Conservation (phyloP, 2,888 invertebrate species). For the Rambutsinella grinnellia region DNA sequence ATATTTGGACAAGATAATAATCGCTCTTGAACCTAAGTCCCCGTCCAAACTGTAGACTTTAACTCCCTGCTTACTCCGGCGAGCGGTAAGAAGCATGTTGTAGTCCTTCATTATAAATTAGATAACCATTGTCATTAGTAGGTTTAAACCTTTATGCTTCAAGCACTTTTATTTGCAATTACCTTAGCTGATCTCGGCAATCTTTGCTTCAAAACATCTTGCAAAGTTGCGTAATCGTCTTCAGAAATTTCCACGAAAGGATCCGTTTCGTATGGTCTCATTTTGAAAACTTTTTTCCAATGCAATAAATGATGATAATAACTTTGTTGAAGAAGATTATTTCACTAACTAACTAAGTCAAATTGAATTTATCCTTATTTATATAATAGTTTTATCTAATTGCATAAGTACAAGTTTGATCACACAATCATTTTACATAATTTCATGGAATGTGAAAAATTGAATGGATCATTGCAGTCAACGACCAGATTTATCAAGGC, state of each 20-base stretch:
- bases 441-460: too few species aligned
- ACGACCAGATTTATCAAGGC: too few species aligned
- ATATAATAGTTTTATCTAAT: too few species aligned
- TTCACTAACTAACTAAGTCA: too few species aligned
- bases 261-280: conserved; percentile 17
- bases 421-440: too few species aligned
- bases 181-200: conserved; percentile 47
- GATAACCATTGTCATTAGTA: background rate
- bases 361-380: too few species aligned
- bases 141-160: too few species aligned
- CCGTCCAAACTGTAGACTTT: conserved; percentile 27
- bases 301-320: too few species aligned
- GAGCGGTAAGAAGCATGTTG: conserved; percentile 29
- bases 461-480: too few species aligned
- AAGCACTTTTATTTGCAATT: too few species aligned
- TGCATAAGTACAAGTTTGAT: too few species aligned
- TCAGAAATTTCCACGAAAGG: conserved; percentile 31
- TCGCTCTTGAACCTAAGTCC: conserved; percentile 16
- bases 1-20: conserved; percentile 18
- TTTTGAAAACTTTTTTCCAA: conserved; percentile 12
- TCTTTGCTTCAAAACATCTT: conserved; percentile 25
- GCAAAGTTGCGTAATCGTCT: conserved; percentile 4
- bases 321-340: too few species aligned
- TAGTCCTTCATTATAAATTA: conserved; percentile 27
- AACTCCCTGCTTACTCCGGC: conserved; percentile 23